Conservation (phyloP, 1,140 invertebrate genomes). For the Heliconius himera region DNA sequence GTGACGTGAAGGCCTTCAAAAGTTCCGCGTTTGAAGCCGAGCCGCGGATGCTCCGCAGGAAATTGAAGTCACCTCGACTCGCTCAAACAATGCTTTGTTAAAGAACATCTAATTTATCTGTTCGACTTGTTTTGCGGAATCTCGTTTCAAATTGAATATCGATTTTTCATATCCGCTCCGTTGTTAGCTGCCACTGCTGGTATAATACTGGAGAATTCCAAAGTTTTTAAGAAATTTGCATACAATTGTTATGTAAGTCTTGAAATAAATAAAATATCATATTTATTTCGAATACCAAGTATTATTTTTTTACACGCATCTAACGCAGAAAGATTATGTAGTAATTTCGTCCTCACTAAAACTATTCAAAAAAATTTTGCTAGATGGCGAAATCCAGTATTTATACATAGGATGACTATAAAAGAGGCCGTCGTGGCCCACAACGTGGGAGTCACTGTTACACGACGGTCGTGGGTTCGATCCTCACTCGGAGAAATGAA, state of each 20-base stretch:
- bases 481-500: too few species aligned
- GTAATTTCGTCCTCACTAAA: too few species aligned
- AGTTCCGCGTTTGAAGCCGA: constrained; percentile 65
- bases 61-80: constrained; percentile 76
- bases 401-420: too few species aligned
- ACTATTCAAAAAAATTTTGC: background rate
- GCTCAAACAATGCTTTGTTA: constrained; percentile 75
- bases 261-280: too few species aligned
- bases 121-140: constrained; percentile 66
- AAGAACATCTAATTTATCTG: constrained; percentile 79
- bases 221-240: background rate
- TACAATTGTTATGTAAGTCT: background rate
- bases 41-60: constrained; percentile 68
- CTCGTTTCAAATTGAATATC: constrained; percentile 76
- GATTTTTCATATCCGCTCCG: constrained; percentile 51
- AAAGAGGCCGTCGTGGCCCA: too few species aligned
- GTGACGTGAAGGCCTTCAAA: constrained; percentile 68
- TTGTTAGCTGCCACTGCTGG: background rate
- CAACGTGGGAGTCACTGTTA: too few species aligned
- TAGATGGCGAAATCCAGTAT: background rate
- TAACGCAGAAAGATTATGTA: background rate
- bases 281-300: too few species aligned
- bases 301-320: too few species aligned
- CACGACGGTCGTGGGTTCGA: too few species aligned
- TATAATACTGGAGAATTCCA: background rate